Evolutionary conservation across 53 echinoderm and acorn worm genomes (phyloP), one percentile per base, ranked within the genome.

Genomic region (Hippasteria phrygiana): DNA sequence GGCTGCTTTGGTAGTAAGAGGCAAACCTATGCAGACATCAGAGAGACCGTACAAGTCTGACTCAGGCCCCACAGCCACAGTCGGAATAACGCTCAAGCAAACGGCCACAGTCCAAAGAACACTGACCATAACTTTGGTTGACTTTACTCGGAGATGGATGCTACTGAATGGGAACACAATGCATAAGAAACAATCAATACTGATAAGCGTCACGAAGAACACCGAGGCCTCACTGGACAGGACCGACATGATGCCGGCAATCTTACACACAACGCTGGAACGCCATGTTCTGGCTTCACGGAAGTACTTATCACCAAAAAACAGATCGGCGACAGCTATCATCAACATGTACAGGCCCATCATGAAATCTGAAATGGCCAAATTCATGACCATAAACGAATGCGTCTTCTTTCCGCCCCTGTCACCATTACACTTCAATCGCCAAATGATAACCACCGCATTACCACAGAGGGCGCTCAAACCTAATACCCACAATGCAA

Each of bases 331-430:
- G 16, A 24, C 31, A 5, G 91, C 91, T n/a, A 91, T 43, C 12
- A 91, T 54, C 12, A 91, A n/a, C 91, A 91, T 87, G 47, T 91
- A 91, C 40, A 78, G n/a, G 2, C 91, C 91, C 91, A 91, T 91
- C 33, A 91, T 71, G 37, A 91, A 66, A 45, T 91, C 91, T 0
- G 91, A 74, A 47, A 43, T 39, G 18, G 85, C 91, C 38, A 91
- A 69, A 56, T 91, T 85, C 26, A 62, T 28, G 8, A 91, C 67
- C 31, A 91, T 48, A 7, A 74, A 42, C 14, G 90, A 90, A 13
- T 90, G 90, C 7, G 79, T 79, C 13, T 70, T 53, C 33, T 74
- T 74, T 1, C 63, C 64, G 3, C 27, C 24, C 14, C 48, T 65
- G 7, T 36, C 40, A 39, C 33, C 32, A 32, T 85, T 85, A 1